phyloP scores from a whole-genome alignment of 92 coral and sea anemone species.

The Metridium senile region DNA sequence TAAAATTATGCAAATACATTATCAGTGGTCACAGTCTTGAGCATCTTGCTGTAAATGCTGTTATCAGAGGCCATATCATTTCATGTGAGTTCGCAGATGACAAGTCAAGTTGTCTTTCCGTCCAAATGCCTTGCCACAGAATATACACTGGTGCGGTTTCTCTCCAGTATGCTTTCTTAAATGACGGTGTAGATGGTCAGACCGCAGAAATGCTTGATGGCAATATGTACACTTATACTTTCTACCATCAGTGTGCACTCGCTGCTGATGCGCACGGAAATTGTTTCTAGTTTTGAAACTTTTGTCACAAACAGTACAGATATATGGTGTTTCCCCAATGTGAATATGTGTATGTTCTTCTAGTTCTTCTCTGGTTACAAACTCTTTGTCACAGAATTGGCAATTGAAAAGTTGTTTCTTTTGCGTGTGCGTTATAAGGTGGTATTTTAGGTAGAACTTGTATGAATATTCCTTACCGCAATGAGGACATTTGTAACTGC shows the following conservation, averaged over 20 bases:
- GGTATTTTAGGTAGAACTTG: constrained; percentile 1
- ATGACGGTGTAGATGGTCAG: neutral
- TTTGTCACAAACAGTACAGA: neutral
- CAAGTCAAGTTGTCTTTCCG: neutral
- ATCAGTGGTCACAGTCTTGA: no score
- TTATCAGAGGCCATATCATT: no score
- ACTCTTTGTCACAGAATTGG: neutral
- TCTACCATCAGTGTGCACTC: neutral
- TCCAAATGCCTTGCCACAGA: neutral
- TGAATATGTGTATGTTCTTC: neutral
- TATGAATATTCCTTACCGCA: neutral
- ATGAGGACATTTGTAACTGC: neutral
- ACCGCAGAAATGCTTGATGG: neutral
- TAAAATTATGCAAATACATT: no score
- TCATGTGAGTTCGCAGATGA: neutral
- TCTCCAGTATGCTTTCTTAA: constrained; percentile 5
- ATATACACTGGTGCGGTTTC: neutral
- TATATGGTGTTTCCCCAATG: neutral
- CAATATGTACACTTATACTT: neutral
- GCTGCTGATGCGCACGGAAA: neutral
- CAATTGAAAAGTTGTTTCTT: neutral
- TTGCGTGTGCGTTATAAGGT: neutral
- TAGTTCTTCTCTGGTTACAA: neutral
- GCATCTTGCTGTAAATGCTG: no score
- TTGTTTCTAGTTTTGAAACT: neutral